Conservation (phyloP, 1,140 invertebrate genomes). For the Drosophila ogumai region DNA sequence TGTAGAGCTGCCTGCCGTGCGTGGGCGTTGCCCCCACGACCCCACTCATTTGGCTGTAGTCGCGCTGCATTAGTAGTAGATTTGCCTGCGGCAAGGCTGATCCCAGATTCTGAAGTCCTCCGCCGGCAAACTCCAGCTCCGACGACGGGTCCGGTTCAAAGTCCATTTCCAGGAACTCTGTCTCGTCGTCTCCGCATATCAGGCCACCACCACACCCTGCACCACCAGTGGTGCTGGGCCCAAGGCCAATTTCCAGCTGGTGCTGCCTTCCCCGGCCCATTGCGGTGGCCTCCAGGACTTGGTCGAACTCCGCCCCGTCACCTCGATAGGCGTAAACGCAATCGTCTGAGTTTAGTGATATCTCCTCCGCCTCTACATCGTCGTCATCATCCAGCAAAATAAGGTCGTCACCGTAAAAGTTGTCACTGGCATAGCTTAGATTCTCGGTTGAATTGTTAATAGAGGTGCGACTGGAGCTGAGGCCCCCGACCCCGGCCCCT, state of each 20-base stretch:
- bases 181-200: conserved; percentile 70
- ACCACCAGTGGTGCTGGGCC: conserved; percentile 18
- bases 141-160: conserved; percentile 81
- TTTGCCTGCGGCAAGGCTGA: conserved; percentile 48
- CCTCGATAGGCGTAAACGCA: conserved; percentile 83
- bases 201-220: conserved; percentile 9
- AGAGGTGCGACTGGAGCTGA: conserved; percentile 76
- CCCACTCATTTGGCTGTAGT: conserved; percentile 69
- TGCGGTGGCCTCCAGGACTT: conserved; percentile 45
- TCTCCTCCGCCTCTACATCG: conserved; percentile 75
- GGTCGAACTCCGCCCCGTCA: conserved; percentile 72
- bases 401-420: conserved; percentile 77
- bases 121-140: conserved; percentile 67
- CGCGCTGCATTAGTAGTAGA: conserved; percentile 74
- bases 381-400: conserved; percentile 74
- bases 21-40: conserved; percentile 38
- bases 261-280: conserved; percentile 57
- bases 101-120: conserved; percentile 20
- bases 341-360: conserved; percentile 80
- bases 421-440: conserved; percentile 78
- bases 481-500: conserved; percentile 40
- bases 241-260: conserved; percentile 47
- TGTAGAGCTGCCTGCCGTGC: conserved; percentile 61
- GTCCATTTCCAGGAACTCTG: conserved; percentile 83
- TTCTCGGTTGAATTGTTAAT: conserved; percentile 82